These are phyloP conservation scores for Apocrypta bakeri DNA, from an alignment of 1,140 invertebrate species.

Conservation along the genomic window DNA sequence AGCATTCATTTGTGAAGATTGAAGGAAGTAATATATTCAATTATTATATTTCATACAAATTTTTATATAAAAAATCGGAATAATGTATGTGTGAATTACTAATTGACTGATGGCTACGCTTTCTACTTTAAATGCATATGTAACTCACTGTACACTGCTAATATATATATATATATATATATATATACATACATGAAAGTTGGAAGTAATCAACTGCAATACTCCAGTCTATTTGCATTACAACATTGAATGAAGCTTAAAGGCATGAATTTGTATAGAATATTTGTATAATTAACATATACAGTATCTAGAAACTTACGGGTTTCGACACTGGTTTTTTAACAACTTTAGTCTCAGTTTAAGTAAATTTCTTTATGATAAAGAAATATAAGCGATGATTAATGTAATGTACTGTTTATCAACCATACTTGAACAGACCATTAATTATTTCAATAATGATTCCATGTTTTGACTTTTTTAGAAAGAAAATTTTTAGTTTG, in stretches of 20 bases:
- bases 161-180: neutral
- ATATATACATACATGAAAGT: constrained; percentile 6
- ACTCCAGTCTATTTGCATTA: constrained; percentile 35
- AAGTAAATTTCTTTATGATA: neutral
- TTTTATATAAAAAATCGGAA: constrained; percentile 56
- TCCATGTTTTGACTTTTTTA: neutral
- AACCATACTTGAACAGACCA: neutral
- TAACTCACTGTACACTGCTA: constrained; percentile 46
- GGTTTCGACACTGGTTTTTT: constrained; percentile 29
- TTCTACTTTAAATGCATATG: constrained; percentile 53
- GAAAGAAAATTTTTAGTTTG: neutral
- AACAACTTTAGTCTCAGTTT: neutral
- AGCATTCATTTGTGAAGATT: neutral
- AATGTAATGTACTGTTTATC: neutral
- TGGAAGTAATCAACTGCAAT: constrained; percentile 8
- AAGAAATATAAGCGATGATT: neutral
- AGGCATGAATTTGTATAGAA: constrained; percentile 30
- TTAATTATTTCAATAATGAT: neutral
- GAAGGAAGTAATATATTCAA: neutral
- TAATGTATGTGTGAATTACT: constrained; percentile 52
- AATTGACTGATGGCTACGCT: constrained; percentile 60
- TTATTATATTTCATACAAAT: constrained; percentile 44
- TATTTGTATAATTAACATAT: constrained; percentile 36
- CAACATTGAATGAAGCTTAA: constrained; percentile 20
- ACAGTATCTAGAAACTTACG: constrained; percentile 17